phyloP scores from a whole-genome alignment of 1,140 invertebrate genomes.

The Bombus turneri region DNA sequence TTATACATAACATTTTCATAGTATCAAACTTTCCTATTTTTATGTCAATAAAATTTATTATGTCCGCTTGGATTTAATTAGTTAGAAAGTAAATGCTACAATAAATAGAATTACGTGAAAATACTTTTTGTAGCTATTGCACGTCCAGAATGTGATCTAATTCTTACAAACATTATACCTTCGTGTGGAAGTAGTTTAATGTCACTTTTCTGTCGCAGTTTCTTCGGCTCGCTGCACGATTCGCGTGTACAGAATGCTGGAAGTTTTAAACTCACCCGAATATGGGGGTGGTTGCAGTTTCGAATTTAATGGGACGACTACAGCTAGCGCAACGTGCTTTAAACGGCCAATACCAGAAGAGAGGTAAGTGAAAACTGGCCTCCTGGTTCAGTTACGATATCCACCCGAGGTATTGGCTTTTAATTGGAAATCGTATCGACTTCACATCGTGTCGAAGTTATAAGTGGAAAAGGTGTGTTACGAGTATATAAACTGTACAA shows the following conservation, averaged over 20 bases:
- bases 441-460: background rate
- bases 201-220: background rate
- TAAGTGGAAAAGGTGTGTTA: background rate
- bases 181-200: background rate
- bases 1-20: no score
- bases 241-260: background rate
- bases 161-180: no score
- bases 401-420: conserved; percentile 25
- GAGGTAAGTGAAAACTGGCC: no score
- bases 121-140: no score
- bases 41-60: no score
- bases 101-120: no score
- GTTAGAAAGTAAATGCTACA: no score
- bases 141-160: no score
- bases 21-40: no score
- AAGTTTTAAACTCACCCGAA: background rate
- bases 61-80: no score
- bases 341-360: background rate
- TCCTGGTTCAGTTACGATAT: background rate
- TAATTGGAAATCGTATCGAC: conserved; percentile 28
- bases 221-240: background rate
- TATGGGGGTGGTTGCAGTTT: no score
- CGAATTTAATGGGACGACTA: conserved; percentile 7
- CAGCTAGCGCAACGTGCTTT: conserved; percentile 23
- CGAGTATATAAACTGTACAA: no score